Conservation (phyloP, 1,140 invertebrate genomes). For the Carposina sasakii region DNA sequence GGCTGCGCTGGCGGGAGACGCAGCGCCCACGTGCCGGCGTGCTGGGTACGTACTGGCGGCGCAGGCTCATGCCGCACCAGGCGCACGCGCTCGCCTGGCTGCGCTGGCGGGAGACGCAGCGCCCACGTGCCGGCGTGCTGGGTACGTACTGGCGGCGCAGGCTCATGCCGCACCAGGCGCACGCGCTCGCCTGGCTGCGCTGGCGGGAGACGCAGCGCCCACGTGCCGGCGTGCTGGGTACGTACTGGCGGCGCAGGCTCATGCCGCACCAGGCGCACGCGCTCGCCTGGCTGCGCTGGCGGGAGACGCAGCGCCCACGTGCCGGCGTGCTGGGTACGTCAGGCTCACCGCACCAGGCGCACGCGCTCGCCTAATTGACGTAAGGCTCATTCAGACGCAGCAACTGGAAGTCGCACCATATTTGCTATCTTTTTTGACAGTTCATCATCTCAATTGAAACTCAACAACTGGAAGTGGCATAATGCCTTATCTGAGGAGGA, state of each 20-base stretch:
- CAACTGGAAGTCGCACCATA: too few species aligned
- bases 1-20: conserved; percentile 91
- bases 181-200: conserved; percentile 77
- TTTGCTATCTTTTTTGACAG: too few species aligned
- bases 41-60: conserved; percentile 64
- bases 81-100: conserved; percentile 91
- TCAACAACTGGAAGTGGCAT: too few species aligned
- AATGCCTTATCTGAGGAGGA: too few species aligned
- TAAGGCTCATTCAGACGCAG: too few species aligned
- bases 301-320: conserved; percentile 86
- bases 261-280: conserved; percentile 93
- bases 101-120: conserved; percentile 88
- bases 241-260: conserved; percentile 74
- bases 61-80: conserved; percentile 89
- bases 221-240: conserved; percentile 74
- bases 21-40: conserved; percentile 89
- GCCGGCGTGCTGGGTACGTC: conserved; percentile 80
- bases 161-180: conserved; percentile 87
- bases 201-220: conserved; percentile 76
- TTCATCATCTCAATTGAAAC: too few species aligned
- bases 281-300: conserved; percentile 90
- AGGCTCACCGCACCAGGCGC: conserved; percentile 90
- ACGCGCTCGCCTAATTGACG: conserved; percentile 89
- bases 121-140: conserved; percentile 86
- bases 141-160: conserved; percentile 66